Base-by-base conservation (phyloP, 1,140 invertebrate species). In the Listronotus bonariensis region DNA sequence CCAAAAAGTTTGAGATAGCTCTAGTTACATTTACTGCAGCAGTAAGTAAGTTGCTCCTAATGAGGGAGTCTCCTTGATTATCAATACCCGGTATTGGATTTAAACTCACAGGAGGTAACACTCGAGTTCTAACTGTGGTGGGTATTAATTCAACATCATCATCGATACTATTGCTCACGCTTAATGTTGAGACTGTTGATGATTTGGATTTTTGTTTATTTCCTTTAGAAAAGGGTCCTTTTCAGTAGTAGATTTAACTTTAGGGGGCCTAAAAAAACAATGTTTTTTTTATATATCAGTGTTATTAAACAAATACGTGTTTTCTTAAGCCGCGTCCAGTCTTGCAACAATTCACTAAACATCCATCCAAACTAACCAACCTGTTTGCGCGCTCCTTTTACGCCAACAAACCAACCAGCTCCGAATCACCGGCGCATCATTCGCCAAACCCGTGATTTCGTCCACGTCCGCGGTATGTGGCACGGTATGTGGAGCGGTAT, bases 1-100 rank as follows among this genome's bases (percentile, higher is more conserved):
- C 87, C 71, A 91, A 81, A 74, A 91, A 89, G 74, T 87, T 85
- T 68, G 88, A 87, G 71, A 90, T 87, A 3, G 87, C 86, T 77
- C 85, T 84, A 7, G 88, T 89, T 58, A 88, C 87, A 68, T 88
- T 88, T 58, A 89, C 85, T 51, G 88, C 88, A 36, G 86, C 87
- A 54, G 83, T 86, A 8, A 90, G 82, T 38, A 89, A 81, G 76
- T 87, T 85, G 61, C 82, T 85, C 66, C 86, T 76, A 42, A 85
- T 80, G 10, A 81, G 79, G 7, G 76, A 67, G 14, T 72, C 71
- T 0, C 64, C 59, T 43, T 67, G 57, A 54, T 68, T 65, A 46
- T 77, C 74, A 3, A 78, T 67, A 8, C 76, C 76, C 12, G 68
- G 72, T n/a, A 78, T 72, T 18, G 76, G 74, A 45, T 71, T 71